Base-by-base conservation (phyloP, 2,113 vertebrate genomes). In the Suncus etruscus region DNA sequence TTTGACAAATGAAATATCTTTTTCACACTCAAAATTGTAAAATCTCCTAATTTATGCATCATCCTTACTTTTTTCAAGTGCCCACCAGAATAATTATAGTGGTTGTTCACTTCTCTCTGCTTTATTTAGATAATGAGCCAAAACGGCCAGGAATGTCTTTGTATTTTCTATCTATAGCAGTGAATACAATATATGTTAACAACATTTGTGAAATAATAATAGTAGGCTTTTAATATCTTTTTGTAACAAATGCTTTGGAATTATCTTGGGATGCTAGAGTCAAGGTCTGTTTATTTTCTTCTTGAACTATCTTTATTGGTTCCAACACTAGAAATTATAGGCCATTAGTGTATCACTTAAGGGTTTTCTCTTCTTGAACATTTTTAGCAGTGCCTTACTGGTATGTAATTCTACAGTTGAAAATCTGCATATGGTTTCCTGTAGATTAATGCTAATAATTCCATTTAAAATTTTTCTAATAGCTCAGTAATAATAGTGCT, bases 111-210 rank as follows among this genome's bases (percentile, higher is more conserved):
- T 91, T 32, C 39, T 87, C 89, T 89, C 82, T 86, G 81, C 73
- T 95, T 91, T 95, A 94, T 91, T 96, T 95, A 89, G 74, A 94
- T 89, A 93, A 95, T 69, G 91, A 91, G 86, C 75, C 39, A 31
- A 82, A 91, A 92, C 94, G 84, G 74, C 81, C 66, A 83, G 73
- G 92, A 78, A 79, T 89, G 82, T 76, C 90, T 95, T 86, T 80
- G 24, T 39, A 75, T 29, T 76, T 93, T 90, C 92, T 96, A 95
- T 93, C 84, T 93, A 91, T 94, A 96, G 84, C 51, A 85, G 75
- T 24, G 39, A 79, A 77, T 48, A 76, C 16, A 92, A 93, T 75
- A 68, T 65, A 66, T 83, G 22, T 24, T 66, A 89, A 87, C 27
- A 80, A 77, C 15, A 14, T 82, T 50, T 66, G 78, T 87, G 92